These are phyloP conservation scores for Rapana venosa DNA, from an alignment of 2,888 invertebrate genomes.

Conservation along the genomic window DNA sequence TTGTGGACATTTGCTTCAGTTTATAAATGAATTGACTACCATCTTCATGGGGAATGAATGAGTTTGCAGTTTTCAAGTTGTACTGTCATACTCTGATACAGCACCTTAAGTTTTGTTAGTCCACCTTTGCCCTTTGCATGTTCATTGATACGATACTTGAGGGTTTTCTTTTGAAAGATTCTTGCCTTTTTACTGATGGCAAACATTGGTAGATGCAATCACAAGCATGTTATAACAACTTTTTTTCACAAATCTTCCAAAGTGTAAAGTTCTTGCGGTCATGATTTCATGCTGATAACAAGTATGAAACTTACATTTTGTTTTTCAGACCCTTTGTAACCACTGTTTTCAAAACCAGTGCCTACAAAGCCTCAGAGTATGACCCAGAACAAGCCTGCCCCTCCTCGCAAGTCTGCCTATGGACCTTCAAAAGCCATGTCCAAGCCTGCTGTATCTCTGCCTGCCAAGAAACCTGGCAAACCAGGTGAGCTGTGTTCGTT, in stretches of 20 bases:
- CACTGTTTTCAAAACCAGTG: constrained; percentile 7
- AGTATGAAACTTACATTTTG: not conserved
- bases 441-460: not conserved
- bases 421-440: not conserved
- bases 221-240: not conserved
- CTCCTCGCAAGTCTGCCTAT: not conserved
- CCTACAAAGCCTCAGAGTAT: not conserved
- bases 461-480: not conserved
- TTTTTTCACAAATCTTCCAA: not conserved
- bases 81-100: too few relatives aligned
- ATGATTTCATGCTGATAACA: not conserved
- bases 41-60: too few relatives aligned
- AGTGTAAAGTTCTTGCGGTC: not conserved
- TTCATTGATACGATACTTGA: too few relatives aligned
- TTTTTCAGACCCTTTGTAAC: constrained; percentile 25
- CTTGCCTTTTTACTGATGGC: not conserved
- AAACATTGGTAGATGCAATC: not conserved
- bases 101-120: too few relatives aligned
- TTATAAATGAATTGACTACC: not conserved
- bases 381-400: not conserved
- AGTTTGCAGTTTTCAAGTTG: too few relatives aligned
- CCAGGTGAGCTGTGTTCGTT: not conserved
- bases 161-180: too few relatives aligned
- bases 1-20: not conserved
- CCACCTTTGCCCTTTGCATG: too few relatives aligned